These are phyloP conservation scores for Eulemur albifrons DNA, from an alignment of 2,797 vertebrate species.

Conservation along the genomic window DNA sequence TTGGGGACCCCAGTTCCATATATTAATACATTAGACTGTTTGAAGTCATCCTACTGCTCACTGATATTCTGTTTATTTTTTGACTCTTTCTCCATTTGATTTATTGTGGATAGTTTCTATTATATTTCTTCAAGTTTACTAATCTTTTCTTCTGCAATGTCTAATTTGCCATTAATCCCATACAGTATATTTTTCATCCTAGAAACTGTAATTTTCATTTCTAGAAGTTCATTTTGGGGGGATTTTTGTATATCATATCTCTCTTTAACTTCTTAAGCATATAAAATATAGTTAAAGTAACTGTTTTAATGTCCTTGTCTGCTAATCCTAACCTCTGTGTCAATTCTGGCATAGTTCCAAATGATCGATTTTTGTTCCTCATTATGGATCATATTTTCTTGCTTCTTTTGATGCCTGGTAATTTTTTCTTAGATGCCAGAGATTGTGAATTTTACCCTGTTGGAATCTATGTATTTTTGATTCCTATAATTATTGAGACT, in stretches of 20 bases:
- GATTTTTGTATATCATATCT: background rate
- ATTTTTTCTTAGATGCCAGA: background rate
- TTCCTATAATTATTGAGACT: background rate
- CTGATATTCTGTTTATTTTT: background rate
- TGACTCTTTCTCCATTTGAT: background rate
- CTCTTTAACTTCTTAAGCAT: background rate
- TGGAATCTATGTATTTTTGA: background rate
- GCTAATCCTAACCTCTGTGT: background rate
- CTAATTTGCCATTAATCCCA: background rate
- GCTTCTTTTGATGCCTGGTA: background rate
- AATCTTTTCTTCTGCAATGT: background rate
- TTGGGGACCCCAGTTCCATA: background rate
- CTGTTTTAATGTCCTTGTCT: background rate
- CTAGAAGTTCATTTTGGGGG: background rate
- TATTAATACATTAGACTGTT: background rate
- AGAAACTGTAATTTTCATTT: background rate
- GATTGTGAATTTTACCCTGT: background rate
- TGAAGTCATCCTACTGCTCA: background rate
- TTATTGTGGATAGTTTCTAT: background rate
- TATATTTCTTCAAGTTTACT: background rate
- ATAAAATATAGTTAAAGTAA: background rate
- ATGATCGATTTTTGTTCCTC: background rate
- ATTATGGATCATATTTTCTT: background rate
- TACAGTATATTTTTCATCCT: background rate
- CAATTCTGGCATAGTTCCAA: background rate